These are phyloP conservation scores for Drosophila bocqueti DNA, from an alignment of 1,140 invertebrate species.

Conservation along the genomic window DNA sequence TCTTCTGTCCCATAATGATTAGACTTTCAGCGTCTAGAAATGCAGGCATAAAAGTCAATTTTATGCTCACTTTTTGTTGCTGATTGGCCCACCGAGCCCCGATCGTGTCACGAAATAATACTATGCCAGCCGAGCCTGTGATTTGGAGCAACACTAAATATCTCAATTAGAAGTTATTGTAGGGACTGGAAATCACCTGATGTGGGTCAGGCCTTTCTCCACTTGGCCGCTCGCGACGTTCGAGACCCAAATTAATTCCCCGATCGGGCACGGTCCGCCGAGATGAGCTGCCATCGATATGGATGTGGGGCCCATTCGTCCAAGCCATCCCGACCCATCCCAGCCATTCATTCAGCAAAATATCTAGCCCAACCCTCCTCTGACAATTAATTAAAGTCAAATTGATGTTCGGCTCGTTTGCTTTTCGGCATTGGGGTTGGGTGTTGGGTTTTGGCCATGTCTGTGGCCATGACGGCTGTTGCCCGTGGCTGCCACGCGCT, in stretches of 20 bases:
- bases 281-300: conserved; percentile 61
- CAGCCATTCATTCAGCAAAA: conserved; percentile 67
- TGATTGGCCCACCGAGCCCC: conserved; percentile 60
- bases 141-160: conserved; percentile 82
- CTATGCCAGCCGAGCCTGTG: conserved; percentile 37
- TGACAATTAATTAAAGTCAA: conserved; percentile 80
- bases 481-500: conserved; percentile 46
- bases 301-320: conserved; percentile 22
- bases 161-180: conserved; percentile 77
- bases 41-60: conserved; percentile 78
- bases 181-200: conserved; percentile 55
- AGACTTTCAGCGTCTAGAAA: conserved; percentile 73
- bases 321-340: conserved; percentile 54
- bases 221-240: conserved; percentile 15
- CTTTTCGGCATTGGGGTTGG: conserved; percentile 3
- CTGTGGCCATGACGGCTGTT: conserved; percentile 33
- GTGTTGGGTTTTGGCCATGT: conserved; percentile 10
- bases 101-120: conserved; percentile 66
- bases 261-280: conserved; percentile 12
- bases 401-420: conserved; percentile 38
- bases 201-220: conserved; percentile 77
- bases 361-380: conserved; percentile 67
- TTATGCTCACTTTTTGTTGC: conserved; percentile 77
- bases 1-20: conserved; percentile 77
- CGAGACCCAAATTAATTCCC: conserved; percentile 56